These are phyloP conservation scores for Antheraea pernyi DNA, from an alignment of 1,140 invertebrate species.

Conservation along the genomic window DNA sequence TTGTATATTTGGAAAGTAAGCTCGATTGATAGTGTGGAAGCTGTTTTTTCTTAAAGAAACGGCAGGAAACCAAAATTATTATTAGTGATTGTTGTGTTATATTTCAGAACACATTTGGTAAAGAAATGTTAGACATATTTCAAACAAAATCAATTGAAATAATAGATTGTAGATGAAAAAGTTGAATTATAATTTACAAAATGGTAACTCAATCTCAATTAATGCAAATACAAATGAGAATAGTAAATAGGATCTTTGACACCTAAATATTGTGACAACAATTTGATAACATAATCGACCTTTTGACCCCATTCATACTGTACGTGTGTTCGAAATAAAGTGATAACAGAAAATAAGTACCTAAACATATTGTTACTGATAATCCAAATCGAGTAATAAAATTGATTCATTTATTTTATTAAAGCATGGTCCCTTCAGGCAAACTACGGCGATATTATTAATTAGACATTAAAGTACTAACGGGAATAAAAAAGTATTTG, in stretches of 20 bases:
- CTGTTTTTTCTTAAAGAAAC: no score
- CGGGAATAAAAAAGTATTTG: no score
- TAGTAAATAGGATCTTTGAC: background rate
- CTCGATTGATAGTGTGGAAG: no score
- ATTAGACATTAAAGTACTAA: no score
- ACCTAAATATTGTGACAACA: background rate
- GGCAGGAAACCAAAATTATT: no score
- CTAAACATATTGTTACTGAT: background rate
- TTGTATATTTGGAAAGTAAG: no score
- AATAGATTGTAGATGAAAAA: no score
- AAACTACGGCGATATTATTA: background rate
- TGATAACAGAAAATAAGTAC: background rate
- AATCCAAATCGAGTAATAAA: background rate
- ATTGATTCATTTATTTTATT: background rate
- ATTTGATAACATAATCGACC: background rate
- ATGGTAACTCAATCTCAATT: background rate
- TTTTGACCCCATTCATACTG: background rate
- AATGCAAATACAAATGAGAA: background rate
- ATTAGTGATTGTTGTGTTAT: no score
- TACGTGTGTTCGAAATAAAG: background rate
- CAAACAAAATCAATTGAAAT: no score
- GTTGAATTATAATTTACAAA: no score
- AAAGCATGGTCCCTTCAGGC: background rate
- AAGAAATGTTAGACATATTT: no score
- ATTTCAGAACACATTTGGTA: no score